These are phyloP conservation scores for Rhynchonycteris naso DNA, from an alignment of 2,797 vertebrate genomes.

Conservation along the genomic window DNA sequence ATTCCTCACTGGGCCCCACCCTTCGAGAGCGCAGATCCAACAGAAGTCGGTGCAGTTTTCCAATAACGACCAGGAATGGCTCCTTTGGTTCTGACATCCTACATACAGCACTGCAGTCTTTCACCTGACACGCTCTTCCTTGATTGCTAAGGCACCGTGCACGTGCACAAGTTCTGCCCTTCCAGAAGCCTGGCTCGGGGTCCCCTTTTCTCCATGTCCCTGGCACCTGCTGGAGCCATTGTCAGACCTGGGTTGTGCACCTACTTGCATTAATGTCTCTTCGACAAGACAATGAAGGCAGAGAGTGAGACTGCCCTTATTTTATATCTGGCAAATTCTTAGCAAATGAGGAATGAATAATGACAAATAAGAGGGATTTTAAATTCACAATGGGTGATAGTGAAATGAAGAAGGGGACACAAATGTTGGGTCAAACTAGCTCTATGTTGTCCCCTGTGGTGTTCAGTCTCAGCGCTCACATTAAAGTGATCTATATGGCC, in stretches of 20 bases:
- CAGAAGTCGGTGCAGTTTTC: conserved; percentile 13
- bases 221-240: background rate
- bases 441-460: too few relatives aligned
- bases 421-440: background rate
- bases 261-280: background rate
- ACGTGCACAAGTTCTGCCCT: background rate
- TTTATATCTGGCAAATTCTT: background rate
- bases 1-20: background rate
- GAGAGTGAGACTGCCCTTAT: background rate
- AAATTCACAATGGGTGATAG: background rate
- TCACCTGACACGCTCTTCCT: conserved; percentile 19
- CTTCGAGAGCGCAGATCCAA: too few relatives aligned
- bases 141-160: background rate
- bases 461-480: background rate
- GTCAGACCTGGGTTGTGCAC: background rate
- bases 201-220: background rate
- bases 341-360: background rate
- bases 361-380: background rate
- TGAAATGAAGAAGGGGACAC: background rate
- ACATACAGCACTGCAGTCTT: conserved; percentile 18
- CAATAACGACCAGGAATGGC: conserved; percentile 19
- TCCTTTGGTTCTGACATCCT: conserved; percentile 30
- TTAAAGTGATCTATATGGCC: background rate
- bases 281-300: background rate
- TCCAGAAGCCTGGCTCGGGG: background rate